phyloP scores from a whole-genome alignment of 2,797 vertebrate genomes.

The Limosa lapponica region DNA sequence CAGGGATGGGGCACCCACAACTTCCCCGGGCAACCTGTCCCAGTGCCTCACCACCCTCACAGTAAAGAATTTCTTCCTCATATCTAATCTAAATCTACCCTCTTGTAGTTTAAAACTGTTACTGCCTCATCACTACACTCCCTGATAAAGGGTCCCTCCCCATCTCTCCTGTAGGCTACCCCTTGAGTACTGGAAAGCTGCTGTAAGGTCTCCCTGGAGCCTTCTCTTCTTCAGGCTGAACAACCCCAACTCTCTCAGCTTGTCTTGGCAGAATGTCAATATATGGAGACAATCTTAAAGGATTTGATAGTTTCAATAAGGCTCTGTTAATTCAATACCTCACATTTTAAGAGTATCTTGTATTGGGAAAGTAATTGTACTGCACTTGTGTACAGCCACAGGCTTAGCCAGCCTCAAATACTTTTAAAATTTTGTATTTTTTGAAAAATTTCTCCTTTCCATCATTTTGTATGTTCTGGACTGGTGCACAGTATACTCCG shows the following conservation, averaged over 20 bases:
- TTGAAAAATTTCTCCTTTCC: neutral
- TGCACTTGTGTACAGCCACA: neutral
- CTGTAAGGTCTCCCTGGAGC: neutral
- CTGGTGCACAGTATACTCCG: neutral
- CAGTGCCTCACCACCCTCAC: neutral
- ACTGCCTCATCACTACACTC: neutral
- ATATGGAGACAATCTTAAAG: conserved; percentile 26
- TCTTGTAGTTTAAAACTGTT: neutral
- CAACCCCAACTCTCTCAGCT: neutral
- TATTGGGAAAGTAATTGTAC: neutral
- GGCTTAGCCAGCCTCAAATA: neutral
- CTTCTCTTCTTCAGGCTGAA: neutral
- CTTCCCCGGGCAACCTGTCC: neutral
- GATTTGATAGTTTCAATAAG: neutral
- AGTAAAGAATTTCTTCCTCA: neutral
- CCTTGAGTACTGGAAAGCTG: neutral
- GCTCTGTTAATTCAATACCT: conserved; percentile 41
- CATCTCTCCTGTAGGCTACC: too few species aligned
- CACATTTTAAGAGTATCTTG: conserved; percentile 34
- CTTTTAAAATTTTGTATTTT: neutral
- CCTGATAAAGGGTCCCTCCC: neutral
- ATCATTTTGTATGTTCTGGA: conserved; percentile 9
- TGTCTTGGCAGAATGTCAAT: neutral
- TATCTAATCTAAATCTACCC: neutral
- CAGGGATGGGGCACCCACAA: neutral